A percentile compares a stretch with the other conserved stretches of the same genome.
Conservation (phyloP, 2,113 vertebrate genomes). For the Morone saxatilis region DNA sequence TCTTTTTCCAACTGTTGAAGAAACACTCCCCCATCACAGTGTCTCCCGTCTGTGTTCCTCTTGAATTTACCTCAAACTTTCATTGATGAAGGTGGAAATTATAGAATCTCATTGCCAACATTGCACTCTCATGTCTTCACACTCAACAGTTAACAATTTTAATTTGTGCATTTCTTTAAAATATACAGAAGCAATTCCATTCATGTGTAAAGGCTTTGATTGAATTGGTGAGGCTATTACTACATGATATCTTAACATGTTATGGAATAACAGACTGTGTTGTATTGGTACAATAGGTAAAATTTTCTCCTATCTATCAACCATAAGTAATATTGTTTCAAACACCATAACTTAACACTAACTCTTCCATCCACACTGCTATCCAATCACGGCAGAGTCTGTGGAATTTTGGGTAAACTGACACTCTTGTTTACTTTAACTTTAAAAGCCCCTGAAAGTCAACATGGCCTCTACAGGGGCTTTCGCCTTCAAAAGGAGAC, state of each 20-base stretch:
- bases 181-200: no score
- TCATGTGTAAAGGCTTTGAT: no score
- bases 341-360: conserved; percentile 10
- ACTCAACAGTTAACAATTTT: neutral
- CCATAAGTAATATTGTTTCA: neutral
- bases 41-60: neutral
- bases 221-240: no score
- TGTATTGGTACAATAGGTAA: neutral
- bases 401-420: conserved; percentile 73
- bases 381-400: conserved; percentile 36
- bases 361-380: conserved; percentile 13
- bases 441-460: conserved; percentile 72
- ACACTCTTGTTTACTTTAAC: conserved; percentile 76
- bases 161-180: neutral
- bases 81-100: neutral
- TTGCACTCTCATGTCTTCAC: neutral
- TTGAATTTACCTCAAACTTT: neutral
- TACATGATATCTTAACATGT: no score
- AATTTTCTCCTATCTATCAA: neutral
- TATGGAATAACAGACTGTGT: no score
- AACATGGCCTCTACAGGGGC: conserved; percentile 58
- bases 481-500: conserved; percentile 49
- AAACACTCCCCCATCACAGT: neutral
- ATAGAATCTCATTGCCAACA: neutral
- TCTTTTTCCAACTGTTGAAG: conserved; percentile 27